Conservation (phyloP, 2,797 vertebrate genomes). For the Sciurus vulgaris region DNA sequence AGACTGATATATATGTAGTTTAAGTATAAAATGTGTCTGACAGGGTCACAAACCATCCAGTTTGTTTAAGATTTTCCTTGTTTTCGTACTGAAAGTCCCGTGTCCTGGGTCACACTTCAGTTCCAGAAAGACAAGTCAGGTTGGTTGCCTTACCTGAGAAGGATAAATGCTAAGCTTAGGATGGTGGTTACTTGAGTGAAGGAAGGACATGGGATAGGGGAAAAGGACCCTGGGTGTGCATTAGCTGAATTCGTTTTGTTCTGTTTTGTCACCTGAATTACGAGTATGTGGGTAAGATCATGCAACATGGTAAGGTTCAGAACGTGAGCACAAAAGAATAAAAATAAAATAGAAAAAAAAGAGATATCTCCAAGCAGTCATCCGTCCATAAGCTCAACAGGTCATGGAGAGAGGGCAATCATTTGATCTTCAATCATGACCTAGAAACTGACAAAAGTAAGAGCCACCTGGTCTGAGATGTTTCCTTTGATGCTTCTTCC, state of each 20-base stretch:
- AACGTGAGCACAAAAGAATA: not conserved
- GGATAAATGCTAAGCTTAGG: not conserved
- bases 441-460: not conserved
- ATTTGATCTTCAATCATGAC: not conserved
- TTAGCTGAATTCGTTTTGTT: not conserved
- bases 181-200: not conserved
- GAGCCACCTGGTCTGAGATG: not conserved
- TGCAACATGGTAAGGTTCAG: not conserved
- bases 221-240: not conserved
- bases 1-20: not conserved
- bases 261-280: not conserved
- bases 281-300: no score
- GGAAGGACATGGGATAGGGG: not conserved
- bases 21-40: constrained; percentile 30
- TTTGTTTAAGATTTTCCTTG: not conserved
- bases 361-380: not conserved
- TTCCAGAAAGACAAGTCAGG: not conserved
- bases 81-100: not conserved
- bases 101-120: not conserved
- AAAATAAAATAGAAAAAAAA: not conserved
- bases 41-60: not conserved
- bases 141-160: not conserved
- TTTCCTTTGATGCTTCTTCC: not conserved
- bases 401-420: not conserved
- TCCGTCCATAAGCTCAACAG: not conserved